Evolutionary conservation across 2,888 invertebrate species (phyloP).

Genomic region (Ypsolopha sequella): DNA sequence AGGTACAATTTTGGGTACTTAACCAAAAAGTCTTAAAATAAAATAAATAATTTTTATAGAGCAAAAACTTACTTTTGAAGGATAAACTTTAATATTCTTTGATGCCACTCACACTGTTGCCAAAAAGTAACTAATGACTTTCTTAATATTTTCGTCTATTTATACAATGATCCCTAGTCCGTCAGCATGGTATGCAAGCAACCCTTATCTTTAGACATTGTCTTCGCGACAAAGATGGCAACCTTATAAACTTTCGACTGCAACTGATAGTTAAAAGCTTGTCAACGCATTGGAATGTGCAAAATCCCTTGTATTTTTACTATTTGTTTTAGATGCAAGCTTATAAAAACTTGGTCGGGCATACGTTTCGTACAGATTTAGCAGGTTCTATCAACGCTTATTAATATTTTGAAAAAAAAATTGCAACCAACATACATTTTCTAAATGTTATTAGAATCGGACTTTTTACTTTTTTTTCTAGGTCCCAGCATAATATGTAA

Average conservation of each 20-base stretch:
- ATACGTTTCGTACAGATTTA: neutral
- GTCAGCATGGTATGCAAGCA: neutral
- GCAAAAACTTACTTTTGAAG: conserved; percentile 20
- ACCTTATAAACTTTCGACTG: conserved; percentile 4
- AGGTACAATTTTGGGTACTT: neutral
- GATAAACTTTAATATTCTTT: neutral
- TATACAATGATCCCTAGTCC: neutral
- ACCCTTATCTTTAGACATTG: conserved; percentile 36
- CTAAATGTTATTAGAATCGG: too few species aligned
- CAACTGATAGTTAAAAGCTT: conserved; percentile 25
- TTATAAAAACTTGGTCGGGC: neutral
- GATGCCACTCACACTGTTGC: neutral
- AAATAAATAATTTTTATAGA: too few species aligned
- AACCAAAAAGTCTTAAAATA: neutral
- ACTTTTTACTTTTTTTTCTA: too few species aligned
- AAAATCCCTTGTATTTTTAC: conserved; percentile 2
- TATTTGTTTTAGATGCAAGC: neutral
- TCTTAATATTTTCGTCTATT: neutral
- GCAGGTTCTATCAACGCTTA: too few species aligned
- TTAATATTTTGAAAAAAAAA: conserved; percentile 3
- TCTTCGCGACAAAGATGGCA: conserved; percentile 34
- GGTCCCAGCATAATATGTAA: too few species aligned
- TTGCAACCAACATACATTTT: neutral
- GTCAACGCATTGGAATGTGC: conserved; percentile 46
- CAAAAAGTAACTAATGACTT: neutral